phyloP scores from a whole-genome alignment of 2,888 invertebrate genomes.

The Druceiella hillmani region DNA sequence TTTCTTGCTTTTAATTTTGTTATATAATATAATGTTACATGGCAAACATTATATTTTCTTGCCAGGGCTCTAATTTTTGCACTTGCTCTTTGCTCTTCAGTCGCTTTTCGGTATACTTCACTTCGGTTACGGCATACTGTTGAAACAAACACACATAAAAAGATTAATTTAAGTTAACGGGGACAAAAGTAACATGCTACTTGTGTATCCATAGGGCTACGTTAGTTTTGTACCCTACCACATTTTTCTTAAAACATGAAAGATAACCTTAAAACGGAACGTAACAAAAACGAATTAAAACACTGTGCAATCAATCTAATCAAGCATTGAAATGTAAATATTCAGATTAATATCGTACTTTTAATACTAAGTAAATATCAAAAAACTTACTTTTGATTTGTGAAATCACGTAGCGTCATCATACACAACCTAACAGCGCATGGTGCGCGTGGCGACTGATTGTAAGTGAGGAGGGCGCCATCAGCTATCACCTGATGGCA shows the following conservation, averaged over 20 bases:
- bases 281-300: neutral
- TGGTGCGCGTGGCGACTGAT: neutral
- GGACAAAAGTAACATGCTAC: neutral
- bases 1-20: conserved; percentile 10
- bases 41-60: conserved; percentile 14
- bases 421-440: neutral
- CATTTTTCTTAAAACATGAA: neutral
- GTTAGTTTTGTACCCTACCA: neutral
- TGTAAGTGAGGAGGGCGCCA: neutral
- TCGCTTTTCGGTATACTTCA: neutral
- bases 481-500: neutral
- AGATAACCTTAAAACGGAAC: neutral
- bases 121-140: neutral
- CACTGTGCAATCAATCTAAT: neutral
- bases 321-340: neutral
- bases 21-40: conserved; percentile 13
- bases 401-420: neutral
- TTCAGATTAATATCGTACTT: neutral
- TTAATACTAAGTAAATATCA: neutral
- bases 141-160: neutral
- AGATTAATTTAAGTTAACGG: neutral
- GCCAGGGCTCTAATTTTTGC: conserved; percentile 10
- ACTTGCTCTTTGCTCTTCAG: conserved; percentile 1
- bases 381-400: neutral
- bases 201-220: neutral